Conservation (phyloP, 2,113 vertebrate genomes). For the Bolborhynchus lineola region DNA sequence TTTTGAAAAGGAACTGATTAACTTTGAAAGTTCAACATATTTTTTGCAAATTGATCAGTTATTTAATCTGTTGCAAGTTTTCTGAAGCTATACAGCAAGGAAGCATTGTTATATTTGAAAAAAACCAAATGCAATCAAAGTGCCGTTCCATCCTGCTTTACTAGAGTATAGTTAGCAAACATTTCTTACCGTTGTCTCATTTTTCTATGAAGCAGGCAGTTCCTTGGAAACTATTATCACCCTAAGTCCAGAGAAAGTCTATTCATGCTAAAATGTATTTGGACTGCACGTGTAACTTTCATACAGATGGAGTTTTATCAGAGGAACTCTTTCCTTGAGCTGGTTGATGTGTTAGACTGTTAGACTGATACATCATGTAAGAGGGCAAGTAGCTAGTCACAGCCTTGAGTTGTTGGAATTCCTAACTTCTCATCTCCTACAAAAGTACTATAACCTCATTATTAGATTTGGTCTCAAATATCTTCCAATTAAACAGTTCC, state of each 20-base stretch:
- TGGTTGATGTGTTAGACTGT: background rate
- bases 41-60: background rate
- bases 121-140: background rate
- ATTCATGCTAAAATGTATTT: background rate
- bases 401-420: background rate
- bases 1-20: background rate
- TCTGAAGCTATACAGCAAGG: background rate
- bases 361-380: background rate
- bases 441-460: background rate
- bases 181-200: background rate
- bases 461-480: background rate
- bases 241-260: background rate
- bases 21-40: background rate
- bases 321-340: background rate
- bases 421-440: background rate
- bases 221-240: background rate
- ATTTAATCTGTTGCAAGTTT: background rate
- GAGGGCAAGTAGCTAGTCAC: background rate
- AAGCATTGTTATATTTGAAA: background rate
- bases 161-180: background rate
- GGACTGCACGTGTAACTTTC: background rate
- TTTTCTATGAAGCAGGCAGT: background rate
- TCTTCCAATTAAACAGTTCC: background rate
- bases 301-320: background rate
- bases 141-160: accelerated